phyloP scores from a whole-genome alignment of 2,888 invertebrate species.

The Macaria notata region DNA sequence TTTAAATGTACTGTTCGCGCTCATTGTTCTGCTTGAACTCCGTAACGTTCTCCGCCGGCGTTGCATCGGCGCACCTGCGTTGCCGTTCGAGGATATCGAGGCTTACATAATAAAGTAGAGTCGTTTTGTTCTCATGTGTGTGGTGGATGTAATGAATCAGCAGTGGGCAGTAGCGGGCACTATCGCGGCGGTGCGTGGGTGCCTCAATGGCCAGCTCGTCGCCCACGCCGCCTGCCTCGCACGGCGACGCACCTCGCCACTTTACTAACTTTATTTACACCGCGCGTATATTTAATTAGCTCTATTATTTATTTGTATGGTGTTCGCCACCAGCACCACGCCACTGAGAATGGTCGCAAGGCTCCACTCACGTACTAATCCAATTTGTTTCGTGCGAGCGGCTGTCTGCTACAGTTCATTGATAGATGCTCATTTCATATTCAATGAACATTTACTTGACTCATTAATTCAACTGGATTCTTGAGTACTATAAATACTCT shows the following conservation, averaged over 20 bases:
- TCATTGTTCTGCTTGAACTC: slow-evolving; percentile 37
- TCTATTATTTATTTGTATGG: no score
- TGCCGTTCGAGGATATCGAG: slow-evolving; percentile 27
- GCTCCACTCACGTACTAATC: slow-evolving; percentile 50
- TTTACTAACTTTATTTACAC: slow-evolving; percentile 6
- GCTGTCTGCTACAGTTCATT: slow-evolving; percentile 33
- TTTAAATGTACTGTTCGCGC: slow-evolving; percentile 40
- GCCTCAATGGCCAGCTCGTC: slow-evolving; percentile 67
- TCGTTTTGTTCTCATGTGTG: slow-evolving; percentile 41
- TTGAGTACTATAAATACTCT: slow-evolving; percentile 2
- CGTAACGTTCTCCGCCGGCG: slow-evolving; percentile 31
- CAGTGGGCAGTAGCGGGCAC: slow-evolving; percentile 58
- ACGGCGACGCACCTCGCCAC: slow-evolving; percentile 22
- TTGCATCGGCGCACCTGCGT: slow-evolving; percentile 31
- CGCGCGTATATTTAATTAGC: no score
- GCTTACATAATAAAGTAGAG: slow-evolving; percentile 36
- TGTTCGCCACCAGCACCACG: no score
- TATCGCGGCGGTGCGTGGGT: slow-evolving; percentile 55
- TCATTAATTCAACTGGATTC: slow-evolving; percentile 2
- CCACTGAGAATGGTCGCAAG: slow-evolving; percentile 47
- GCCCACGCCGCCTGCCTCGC: slow-evolving; percentile 29
- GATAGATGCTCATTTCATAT: slow-evolving; percentile 21
- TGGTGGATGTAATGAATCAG: slow-evolving; percentile 42
- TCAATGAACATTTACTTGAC: slow-evolving; percentile 17
- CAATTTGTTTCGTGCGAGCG: slow-evolving; percentile 43